These are phyloP conservation scores for Echiichthys vipera DNA, from an alignment of 2,797 vertebrate genomes.

Conservation along the genomic window DNA sequence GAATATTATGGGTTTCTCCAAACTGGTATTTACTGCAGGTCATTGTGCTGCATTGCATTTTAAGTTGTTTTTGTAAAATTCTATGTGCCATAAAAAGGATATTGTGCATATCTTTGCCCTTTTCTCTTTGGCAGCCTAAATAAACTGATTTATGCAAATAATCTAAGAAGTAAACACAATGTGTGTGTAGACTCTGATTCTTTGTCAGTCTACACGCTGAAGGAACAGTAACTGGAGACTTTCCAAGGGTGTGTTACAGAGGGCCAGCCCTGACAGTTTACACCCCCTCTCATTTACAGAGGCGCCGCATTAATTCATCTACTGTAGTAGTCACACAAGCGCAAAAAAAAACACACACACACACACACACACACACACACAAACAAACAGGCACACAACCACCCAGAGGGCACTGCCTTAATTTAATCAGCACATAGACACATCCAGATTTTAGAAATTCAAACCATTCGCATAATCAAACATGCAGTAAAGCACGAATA, in stretches of 20 bases:
- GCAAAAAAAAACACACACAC: conserved; percentile 9
- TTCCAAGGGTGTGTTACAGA: conserved; percentile 45
- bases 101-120: neutral
- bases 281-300: conserved; percentile 69
- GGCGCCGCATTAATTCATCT: conserved; percentile 71
- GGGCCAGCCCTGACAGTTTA: conserved; percentile 55
- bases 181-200: neutral
- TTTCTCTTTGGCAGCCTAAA: conserved; percentile 9
- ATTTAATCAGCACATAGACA: conserved; percentile 66
- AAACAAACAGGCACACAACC: conserved; percentile 22
- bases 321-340: conserved; percentile 50
- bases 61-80: neutral
- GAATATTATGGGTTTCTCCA: neutral
- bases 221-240: conserved; percentile 42
- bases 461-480: conserved; percentile 77
- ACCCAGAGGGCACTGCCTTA: conserved; percentile 58
- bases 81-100: neutral
- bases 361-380: conserved; percentile 8
- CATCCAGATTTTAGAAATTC: conserved; percentile 68
- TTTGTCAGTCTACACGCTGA: conserved; percentile 12
- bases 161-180: neutral
- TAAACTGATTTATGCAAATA: conserved; percentile 5
- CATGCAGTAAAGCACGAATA: conserved; percentile 49
- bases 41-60: neutral
- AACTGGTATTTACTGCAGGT: neutral